A percentile compares a stretch with the other conserved stretches of the same genome.
Evolutionary conservation across 2,113 vertebrate genomes (phyloP).

Genomic region (Rana temporaria): DNA sequence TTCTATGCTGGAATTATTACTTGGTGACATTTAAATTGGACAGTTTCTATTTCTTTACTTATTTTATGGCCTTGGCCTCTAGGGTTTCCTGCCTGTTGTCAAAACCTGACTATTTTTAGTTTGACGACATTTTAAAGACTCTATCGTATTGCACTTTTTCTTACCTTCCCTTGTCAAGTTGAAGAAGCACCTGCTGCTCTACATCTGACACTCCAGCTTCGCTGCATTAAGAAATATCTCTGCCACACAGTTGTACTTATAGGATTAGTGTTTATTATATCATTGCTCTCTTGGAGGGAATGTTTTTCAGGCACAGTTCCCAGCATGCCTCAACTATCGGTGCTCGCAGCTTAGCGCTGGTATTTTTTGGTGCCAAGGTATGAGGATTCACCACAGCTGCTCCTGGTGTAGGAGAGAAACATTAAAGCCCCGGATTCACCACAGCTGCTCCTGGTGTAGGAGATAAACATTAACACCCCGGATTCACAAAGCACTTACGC

Average conservation of each 20-base stretch:
- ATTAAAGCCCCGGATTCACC: too few relatives aligned
- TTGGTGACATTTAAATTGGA: background rate
- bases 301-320: background rate
- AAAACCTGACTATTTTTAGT: conserved; percentile 33
- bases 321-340: background rate
- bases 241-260: too few relatives aligned
- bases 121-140: conserved; percentile 10
- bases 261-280: too few relatives aligned
- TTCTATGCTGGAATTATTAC: too few relatives aligned
- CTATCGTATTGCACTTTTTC: conserved; percentile 5
- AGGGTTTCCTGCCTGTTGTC: conserved; percentile 13
- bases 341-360: background rate
- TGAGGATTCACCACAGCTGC: too few relatives aligned
- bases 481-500: too few relatives aligned
- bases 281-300: too few relatives aligned
- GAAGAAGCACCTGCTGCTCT: conserved; percentile 2
- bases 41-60: background rate
- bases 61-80: conserved; percentile 18
- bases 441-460: too few relatives aligned
- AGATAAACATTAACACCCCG: too few relatives aligned
- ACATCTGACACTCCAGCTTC: background rate
- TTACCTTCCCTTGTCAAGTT: background rate
- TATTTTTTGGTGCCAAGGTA: too few relatives aligned
- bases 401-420: too few relatives aligned
- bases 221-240: too few relatives aligned